A percentile compares a stretch with the other conserved stretches of the same genome.
Evolutionary conservation across 2,888 invertebrate species (phyloP).

Genomic region (Plebejus argus): DNA sequence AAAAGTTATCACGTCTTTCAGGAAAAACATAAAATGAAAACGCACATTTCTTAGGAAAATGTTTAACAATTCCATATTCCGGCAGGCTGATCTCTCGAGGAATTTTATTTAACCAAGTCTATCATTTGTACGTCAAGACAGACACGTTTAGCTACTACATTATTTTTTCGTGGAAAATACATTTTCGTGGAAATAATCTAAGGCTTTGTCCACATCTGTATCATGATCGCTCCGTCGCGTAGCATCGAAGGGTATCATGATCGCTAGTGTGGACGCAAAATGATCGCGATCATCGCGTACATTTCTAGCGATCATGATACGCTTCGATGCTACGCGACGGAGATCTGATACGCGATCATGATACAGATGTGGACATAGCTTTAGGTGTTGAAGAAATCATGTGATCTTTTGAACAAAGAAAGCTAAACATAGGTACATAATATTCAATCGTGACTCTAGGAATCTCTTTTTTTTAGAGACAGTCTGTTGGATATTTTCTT

Average conservation of each 20-base stretch:
- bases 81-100: background rate
- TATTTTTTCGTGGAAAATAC: background rate
- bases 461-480: too few species aligned
- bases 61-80: constrained; percentile 1
- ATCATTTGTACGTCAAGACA: background rate
- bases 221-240: too few species aligned
- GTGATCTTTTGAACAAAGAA: background rate
- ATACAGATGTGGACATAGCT: too few species aligned
- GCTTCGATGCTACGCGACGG: too few species aligned
- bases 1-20: constrained; percentile 10
- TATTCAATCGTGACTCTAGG: background rate
- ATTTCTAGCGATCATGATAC: too few species aligned
- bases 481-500: background rate
- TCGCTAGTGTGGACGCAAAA: too few species aligned
- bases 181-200: constrained; percentile 4
- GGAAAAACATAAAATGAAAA: background rate
- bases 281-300: too few species aligned
- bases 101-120: constrained; percentile 7
- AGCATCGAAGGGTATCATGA: too few species aligned
- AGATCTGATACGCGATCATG: too few species aligned
- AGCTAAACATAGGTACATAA: background rate
- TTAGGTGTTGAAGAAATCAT: constrained; percentile 2
- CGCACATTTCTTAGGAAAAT: background rate
- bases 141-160: background rate
- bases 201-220: too few species aligned